Percentiles rank a stretch among this genome's conserved stretches.
phyloP scores from a whole-genome alignment of 2,113 vertebrate genomes.

The Bubo scandiacus region DNA sequence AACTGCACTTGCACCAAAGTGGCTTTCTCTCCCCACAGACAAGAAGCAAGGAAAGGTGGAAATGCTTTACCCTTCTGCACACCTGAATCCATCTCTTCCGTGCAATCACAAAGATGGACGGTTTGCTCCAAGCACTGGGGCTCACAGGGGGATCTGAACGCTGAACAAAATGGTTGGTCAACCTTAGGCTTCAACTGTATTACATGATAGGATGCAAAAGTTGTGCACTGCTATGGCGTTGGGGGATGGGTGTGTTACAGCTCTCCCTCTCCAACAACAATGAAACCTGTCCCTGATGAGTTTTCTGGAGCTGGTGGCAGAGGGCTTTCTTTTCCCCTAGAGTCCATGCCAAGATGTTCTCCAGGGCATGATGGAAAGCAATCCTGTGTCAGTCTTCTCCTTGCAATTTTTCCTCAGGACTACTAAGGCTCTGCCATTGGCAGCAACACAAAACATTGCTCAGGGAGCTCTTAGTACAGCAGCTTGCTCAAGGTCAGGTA shows the following conservation, averaged over 20 bases:
- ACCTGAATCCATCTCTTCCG: background rate
- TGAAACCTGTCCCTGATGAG: background rate
- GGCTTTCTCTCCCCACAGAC: background rate
- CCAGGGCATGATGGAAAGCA: background rate
- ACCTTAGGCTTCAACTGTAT: background rate
- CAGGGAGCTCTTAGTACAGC: background rate
- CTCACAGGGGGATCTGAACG: background rate
- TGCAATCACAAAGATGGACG: background rate
- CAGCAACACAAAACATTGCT: background rate
- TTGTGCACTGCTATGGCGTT: accelerated
- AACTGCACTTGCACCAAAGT: background rate
- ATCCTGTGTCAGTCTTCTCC: background rate
- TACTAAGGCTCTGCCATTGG: background rate
- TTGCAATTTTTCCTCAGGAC: background rate
- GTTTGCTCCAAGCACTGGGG: background rate
- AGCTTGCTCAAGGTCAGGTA: conserved; percentile 2
- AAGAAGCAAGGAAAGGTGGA: background rate
- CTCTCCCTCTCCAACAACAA: background rate
- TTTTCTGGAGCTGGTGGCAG: background rate
- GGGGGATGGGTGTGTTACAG: background rate
- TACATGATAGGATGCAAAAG: accelerated
- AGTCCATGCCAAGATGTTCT: background rate
- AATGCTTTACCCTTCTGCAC: background rate
- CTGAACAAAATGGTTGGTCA: background rate
- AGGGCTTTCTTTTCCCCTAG: background rate